phyloP scores from a whole-genome alignment of 1,140 invertebrate genomes.

The Drosophila sp. region DNA sequence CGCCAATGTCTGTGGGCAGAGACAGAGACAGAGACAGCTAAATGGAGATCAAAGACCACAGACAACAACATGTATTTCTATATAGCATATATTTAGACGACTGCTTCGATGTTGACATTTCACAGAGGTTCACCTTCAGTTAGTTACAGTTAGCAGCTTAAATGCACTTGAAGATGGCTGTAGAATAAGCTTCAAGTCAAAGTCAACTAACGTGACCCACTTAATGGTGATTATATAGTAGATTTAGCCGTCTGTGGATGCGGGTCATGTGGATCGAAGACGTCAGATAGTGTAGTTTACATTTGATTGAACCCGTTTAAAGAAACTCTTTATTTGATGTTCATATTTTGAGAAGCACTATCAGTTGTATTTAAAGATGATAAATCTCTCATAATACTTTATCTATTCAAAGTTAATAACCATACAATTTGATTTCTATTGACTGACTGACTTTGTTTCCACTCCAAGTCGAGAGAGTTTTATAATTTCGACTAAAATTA shows the following conservation, averaged over 20 bases:
- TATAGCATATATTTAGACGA: constrained; percentile 7
- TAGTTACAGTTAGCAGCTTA: constrained; percentile 32
- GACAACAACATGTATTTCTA: constrained; percentile 28
- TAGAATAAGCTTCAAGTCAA: constrained; percentile 3
- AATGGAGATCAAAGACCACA: constrained; percentile 35
- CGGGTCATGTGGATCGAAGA: constrained; percentile 2
- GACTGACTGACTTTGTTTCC: no score
- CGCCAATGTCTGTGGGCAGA: constrained; percentile 8
- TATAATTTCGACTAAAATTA: no score
- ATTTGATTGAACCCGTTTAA: background rate
- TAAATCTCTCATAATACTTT: no score
- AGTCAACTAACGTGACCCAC: constrained; percentile 11
- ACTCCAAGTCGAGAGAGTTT: no score
- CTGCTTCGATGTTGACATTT: constrained; percentile 23
- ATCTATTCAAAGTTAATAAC: no score
- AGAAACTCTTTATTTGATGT: background rate
- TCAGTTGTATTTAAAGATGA: no score
- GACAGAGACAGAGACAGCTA: background rate
- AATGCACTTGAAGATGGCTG: background rate
- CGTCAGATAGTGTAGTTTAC: background rate
- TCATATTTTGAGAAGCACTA: no score
- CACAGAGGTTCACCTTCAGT: constrained; percentile 14
- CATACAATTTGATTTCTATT: no score
- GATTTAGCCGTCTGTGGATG: background rate
- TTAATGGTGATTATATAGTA: background rate